These are phyloP conservation scores for Festucalex cinctus DNA, from an alignment of 2,113 vertebrate species.

Conservation along the genomic window DNA sequence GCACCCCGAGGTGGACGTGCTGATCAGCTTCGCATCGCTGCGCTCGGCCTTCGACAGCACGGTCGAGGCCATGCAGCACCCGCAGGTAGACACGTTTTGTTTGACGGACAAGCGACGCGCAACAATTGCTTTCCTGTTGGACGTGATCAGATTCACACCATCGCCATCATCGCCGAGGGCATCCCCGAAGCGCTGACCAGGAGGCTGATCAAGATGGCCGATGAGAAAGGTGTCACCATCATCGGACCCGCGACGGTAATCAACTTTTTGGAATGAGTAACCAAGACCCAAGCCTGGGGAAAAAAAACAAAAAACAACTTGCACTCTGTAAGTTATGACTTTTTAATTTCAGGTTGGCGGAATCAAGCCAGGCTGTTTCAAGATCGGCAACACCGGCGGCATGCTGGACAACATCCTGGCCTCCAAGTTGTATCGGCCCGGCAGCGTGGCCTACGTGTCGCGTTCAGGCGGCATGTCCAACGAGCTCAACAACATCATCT, in stretches of 20 bases:
- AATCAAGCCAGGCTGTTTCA: slow-evolving; percentile 97
- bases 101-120: background rate
- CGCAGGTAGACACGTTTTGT: slow-evolving; percentile 76
- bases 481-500: slow-evolving; percentile 98
- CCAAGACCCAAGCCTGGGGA: too few species aligned
- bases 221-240: slow-evolving; percentile 94
- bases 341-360: slow-evolving; percentile 82
- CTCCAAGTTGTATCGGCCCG: slow-evolving; percentile 93
- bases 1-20: slow-evolving; percentile 90
- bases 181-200: slow-evolving; percentile 93
- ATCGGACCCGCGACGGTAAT: slow-evolving; percentile 95
- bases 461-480: slow-evolving; percentile 98
- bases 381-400: slow-evolving; percentile 96
- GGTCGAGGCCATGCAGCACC: slow-evolving; percentile 87
- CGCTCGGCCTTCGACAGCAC: slow-evolving; percentile 96
- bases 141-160: slow-evolving; percentile 84
- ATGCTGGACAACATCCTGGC: slow-evolving; percentile 98
- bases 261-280: background rate
- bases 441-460: slow-evolving; percentile 94
- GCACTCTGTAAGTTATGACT: background rate
- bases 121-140: background rate
- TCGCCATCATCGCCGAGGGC: slow-evolving; percentile 95
- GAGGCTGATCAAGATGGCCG: slow-evolving; percentile 87
- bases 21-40: slow-evolving; percentile 95
- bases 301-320: too few species aligned